Evolutionary conservation across 2,888 invertebrate species (phyloP), one percentile per base, ranked within the genome.

Genomic region (Drosophila hawaiiensis): DNA sequence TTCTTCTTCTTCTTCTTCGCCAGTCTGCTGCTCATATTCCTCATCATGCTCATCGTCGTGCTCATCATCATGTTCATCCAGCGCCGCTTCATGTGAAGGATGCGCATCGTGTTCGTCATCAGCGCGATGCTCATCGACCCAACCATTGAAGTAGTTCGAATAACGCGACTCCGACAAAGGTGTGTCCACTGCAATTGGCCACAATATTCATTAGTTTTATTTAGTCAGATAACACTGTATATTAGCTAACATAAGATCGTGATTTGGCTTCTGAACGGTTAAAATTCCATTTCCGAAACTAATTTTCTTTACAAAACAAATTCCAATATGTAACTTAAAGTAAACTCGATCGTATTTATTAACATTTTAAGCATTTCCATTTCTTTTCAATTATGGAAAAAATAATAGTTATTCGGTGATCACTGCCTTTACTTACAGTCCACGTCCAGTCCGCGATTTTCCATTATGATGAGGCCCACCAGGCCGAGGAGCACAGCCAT

Each of bases 381-480:
- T 16, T 35, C 4, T 31, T 33, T 33, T 33, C 14, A 14, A 47
- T 47, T 22, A 22, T 22, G 7, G 14, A 22, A 14, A n/a, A 1
- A 71, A 69, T 67, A 50, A 50, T 59, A 47, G 4, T 19, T 3
- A 3, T 41, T 19, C 3, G 29, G 16, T 22, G 16, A 16, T 14
- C 28, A 5, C 29, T 37, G 10, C 9, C 16, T 31, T 1, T n/a
- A 68, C 95, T 95, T 94, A 97, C 97, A 95, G 93, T 97, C 97
- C 59, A 47, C 47, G 47, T 95, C 95, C 49, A 96, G 94, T 47
- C 97, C 97, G 91, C 97, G 95, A 92, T 97, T 96, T 94, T 97
- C 97, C 70, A 96, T 93, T 84, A 97, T 96, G 73, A 97, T 97
- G 61, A 97, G 93, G 69, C 96, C 97, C 91, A 97, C 95, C 68